Percentiles rank a stretch among this genome's conserved stretches.
Evolutionary conservation across 2,113 vertebrate genomes (phyloP).

Genomic region (Donacobius atricapilla): DNA sequence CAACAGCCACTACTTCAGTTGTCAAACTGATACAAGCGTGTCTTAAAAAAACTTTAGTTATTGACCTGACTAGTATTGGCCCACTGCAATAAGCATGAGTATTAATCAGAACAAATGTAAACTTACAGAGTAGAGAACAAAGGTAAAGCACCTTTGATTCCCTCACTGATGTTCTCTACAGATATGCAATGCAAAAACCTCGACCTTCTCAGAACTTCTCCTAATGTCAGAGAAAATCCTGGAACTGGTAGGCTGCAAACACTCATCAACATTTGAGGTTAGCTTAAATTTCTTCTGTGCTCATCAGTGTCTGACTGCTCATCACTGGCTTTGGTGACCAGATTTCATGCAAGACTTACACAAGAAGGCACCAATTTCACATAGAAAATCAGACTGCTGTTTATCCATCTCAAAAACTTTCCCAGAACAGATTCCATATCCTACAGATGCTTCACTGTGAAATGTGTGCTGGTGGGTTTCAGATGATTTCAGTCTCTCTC

Average conservation of each 20-base stretch:
- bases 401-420: neutral
- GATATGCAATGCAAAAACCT: neutral
- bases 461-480: neutral
- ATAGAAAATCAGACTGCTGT: neutral
- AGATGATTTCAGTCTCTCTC: neutral
- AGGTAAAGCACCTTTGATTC: neutral
- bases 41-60: neutral
- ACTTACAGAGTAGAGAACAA: neutral
- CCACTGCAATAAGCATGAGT: neutral
- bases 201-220: neutral
- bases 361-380: neutral
- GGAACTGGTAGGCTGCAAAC: neutral
- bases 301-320: neutral
- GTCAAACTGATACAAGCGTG: neutral
- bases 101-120: neutral
- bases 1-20: neutral
- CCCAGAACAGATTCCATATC: neutral
- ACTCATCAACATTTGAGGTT: fast-evolving
- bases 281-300: neutral
- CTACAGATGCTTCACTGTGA: neutral
- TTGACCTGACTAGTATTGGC: neutral
- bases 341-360: neutral
- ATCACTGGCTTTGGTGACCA: neutral
- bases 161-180: neutral
- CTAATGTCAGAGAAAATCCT: neutral